Evolutionary conservation across 2,797 vertebrate genomes (phyloP).

Genomic region (Philypnodon macrostomus): DNA sequence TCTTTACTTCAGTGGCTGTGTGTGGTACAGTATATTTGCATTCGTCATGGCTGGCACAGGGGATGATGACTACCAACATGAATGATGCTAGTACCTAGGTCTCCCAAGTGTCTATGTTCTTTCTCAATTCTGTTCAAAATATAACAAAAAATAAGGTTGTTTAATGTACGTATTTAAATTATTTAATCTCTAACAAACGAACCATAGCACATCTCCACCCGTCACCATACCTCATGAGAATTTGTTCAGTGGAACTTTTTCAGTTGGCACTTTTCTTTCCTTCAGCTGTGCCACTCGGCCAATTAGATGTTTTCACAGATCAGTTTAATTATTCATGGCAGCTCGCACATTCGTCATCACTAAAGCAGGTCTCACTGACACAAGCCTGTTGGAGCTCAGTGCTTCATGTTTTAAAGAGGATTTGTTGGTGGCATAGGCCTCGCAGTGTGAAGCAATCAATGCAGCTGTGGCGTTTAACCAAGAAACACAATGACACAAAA

Average conservation of each 20-base stretch:
- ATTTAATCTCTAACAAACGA: neutral
- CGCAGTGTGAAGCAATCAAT: slow-evolving; percentile 9
- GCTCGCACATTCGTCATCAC: slow-evolving; percentile 38
- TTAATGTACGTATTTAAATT: too few species aligned
- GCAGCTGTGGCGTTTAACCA: neutral
- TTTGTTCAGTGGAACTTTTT: neutral
- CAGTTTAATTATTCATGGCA: slow-evolving; percentile 58
- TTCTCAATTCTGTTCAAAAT: too few species aligned
- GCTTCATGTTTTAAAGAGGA: slow-evolving; percentile 35
- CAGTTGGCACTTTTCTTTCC: slow-evolving; percentile 8
- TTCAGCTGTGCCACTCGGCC: slow-evolving; percentile 25
- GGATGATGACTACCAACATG: too few species aligned
- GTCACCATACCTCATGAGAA: neutral
- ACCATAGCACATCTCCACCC: neutral
- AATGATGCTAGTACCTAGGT: too few species aligned
- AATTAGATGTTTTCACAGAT: slow-evolving; percentile 34
- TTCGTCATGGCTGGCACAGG: too few species aligned
- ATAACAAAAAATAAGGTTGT: too few species aligned
- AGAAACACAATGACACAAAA: slow-evolving; percentile 3
- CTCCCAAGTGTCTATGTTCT: too few species aligned
- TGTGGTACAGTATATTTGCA: too few species aligned
- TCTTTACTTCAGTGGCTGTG: too few species aligned
- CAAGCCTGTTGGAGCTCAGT: slow-evolving; percentile 10
- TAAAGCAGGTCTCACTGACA: slow-evolving; percentile 27
- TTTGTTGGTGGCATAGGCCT: slow-evolving; percentile 17